phyloP scores from a whole-genome alignment of 2,888 invertebrate species.

The Tipula confusa region DNA sequence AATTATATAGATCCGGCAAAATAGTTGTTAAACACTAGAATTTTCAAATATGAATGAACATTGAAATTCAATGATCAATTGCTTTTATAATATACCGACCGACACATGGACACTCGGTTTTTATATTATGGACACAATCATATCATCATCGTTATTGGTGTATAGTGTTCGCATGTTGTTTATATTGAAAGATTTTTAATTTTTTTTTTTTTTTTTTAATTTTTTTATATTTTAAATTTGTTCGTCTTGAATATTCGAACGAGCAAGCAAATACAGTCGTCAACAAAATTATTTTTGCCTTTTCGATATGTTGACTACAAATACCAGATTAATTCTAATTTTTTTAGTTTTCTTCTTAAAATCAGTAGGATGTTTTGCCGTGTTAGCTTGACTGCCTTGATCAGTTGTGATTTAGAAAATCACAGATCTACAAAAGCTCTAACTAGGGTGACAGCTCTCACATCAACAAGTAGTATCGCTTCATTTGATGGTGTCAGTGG shows the following conservation, averaged over 20 bases:
- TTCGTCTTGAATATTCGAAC: background rate
- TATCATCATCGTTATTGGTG: background rate
- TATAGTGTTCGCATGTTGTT: background rate
- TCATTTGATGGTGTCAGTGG: too few species aligned
- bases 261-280: too few species aligned
- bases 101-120: conserved; percentile 3
- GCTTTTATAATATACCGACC: background rate
- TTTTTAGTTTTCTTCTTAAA: too few species aligned
- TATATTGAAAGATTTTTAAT: background rate
- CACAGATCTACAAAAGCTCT: too few species aligned
- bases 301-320: too few species aligned
- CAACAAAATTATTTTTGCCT: too few species aligned
- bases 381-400: too few species aligned
- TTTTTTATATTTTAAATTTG: background rate
- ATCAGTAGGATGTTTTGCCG: too few species aligned
- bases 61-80: conserved; percentile 12
- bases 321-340: too few species aligned
- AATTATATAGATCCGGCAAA: background rate
- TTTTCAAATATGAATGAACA: conserved; percentile 12
- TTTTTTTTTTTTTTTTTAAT: background rate
- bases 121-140: background rate
- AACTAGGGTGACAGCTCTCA: too few species aligned
- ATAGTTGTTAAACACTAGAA: background rate
- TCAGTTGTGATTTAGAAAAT: too few species aligned
- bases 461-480: too few species aligned